phyloP scores from a whole-genome alignment of 1,140 invertebrate species.

The Globodera ellingtonae region DNA sequence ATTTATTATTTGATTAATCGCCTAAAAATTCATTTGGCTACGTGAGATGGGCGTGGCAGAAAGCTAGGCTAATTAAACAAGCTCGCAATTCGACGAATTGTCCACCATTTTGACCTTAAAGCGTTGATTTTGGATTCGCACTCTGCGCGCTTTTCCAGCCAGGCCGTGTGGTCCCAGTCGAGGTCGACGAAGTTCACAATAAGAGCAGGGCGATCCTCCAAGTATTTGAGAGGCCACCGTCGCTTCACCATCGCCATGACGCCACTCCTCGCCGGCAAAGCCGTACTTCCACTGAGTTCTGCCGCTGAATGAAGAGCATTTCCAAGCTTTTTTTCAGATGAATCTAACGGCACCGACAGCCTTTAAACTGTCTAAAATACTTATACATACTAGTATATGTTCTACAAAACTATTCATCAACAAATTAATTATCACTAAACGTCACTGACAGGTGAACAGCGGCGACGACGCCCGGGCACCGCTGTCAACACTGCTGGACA shows the following conservation, averaged over 20 bases:
- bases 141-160: conserved; percentile 90
- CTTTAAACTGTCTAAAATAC: neutral
- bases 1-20: no score
- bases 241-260: conserved; percentile 82
- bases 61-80: no score
- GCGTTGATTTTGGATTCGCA: conserved; percentile 71
- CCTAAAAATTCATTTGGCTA: no score
- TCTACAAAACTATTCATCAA: neutral
- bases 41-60: no score
- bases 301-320: neutral
- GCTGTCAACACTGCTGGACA: conserved; percentile 1
- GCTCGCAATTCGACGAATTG: neutral
- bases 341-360: neutral
- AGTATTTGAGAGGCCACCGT: conserved; percentile 92
- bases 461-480: neutral
- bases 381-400: neutral
- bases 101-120: conserved; percentile 27
- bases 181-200: conserved; percentile 92
- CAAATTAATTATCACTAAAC: conserved; percentile 26
- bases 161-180: conserved; percentile 90
- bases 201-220: conserved; percentile 84
- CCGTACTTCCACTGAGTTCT: neutral
- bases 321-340: neutral
- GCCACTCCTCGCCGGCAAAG: conserved; percentile 13
- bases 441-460: neutral